A percentile compares a stretch with the other conserved stretches of the same genome.
Conservation (phyloP, 2,113 vertebrate genomes). For the Puffinus mauretanicus region DNA sequence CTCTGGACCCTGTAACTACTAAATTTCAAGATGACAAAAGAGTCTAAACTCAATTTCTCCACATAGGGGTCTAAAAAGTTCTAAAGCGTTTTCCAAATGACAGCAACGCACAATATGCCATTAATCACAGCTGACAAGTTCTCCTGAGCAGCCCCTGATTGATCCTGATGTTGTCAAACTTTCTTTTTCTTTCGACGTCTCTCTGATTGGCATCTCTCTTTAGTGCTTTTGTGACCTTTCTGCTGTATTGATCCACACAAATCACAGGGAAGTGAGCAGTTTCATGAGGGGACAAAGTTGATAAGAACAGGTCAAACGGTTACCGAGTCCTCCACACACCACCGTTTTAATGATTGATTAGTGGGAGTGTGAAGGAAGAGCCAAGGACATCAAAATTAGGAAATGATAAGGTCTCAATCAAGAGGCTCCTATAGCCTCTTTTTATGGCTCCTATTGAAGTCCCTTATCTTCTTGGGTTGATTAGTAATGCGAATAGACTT, state of each 20-base stretch:
- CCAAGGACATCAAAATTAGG: not conserved
- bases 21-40: not conserved
- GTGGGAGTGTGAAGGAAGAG: not conserved
- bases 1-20: not conserved
- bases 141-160: conserved; percentile 20
- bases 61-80: not conserved
- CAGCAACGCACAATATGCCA: not conserved
- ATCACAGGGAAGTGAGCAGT: conserved; percentile 2
- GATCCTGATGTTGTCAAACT: conserved; percentile 65
- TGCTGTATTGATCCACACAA: conserved; percentile 42
- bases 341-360: conserved; percentile 16
- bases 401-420: not conserved
- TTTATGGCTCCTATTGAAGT: not conserved
- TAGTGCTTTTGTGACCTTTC: conserved; percentile 53
- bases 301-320: conserved; percentile 36
- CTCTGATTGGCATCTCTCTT: conserved; percentile 43
- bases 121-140: conserved; percentile 60
- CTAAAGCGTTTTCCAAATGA: conserved; percentile 16
- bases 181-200: conserved; percentile 46
- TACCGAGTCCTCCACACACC: not conserved
- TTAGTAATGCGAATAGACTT: not conserved
- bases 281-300: not conserved
- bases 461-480: not conserved
- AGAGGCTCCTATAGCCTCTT: not conserved
- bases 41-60: not conserved